A percentile compares a stretch with the other conserved stretches of the same genome.
Conservation (phyloP, 2,797 vertebrate genomes). For the Falco columbarius region DNA sequence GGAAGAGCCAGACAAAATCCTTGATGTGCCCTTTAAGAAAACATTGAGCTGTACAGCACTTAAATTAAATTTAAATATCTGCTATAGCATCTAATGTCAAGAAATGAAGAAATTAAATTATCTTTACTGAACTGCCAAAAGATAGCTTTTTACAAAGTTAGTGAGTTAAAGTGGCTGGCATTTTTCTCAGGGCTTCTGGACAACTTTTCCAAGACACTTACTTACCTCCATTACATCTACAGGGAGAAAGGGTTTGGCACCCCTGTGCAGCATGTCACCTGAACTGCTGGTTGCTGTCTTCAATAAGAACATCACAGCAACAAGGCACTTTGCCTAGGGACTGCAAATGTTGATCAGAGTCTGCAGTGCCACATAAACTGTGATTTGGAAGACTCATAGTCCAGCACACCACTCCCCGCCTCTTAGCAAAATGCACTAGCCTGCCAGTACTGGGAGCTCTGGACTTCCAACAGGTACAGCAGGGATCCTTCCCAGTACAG, state of each 20-base stretch:
- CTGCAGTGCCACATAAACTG: neutral
- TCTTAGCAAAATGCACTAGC: neutral
- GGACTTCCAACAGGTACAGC: neutral
- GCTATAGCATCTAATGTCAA: neutral
- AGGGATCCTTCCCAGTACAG: neutral
- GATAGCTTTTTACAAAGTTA: neutral
- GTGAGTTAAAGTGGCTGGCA: neutral
- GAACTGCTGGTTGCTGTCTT: neutral
- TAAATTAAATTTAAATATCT: neutral
- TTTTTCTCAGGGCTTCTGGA: neutral
- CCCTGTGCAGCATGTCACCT: neutral
- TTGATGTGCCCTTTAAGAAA: neutral
- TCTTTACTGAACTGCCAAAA: neutral
- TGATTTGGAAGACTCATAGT: neutral
- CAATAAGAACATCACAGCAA: neutral
- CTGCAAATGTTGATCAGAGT: neutral
- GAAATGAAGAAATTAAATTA: neutral
- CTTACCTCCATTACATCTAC: neutral
- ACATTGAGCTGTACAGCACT: neutral
- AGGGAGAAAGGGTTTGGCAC: neutral
- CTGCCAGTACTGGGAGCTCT: neutral
- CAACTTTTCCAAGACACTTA: neutral
- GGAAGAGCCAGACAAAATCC: neutral
- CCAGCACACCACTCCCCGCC: neutral
- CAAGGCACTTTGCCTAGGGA: neutral